phyloP scores from a whole-genome alignment of 2,113 vertebrate genomes.

The Phaethon lepturus region DNA sequence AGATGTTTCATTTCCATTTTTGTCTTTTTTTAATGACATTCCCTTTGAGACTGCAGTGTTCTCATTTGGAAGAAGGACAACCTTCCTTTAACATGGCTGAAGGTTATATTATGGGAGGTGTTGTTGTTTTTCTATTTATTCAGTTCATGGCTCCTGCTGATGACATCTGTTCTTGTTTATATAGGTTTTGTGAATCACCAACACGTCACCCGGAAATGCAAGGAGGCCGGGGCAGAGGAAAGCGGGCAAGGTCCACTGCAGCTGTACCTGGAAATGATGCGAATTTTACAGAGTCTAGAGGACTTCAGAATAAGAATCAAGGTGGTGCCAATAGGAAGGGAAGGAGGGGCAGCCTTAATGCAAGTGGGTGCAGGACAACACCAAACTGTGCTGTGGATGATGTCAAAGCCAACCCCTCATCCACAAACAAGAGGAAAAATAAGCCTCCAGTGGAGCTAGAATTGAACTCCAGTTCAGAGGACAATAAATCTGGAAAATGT shows the following conservation, averaged over 20 bases:
- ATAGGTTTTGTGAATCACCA: constrained; percentile 96
- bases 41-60: neutral
- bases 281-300: neutral
- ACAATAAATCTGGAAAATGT: constrained; percentile 90
- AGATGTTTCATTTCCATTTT: neutral
- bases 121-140: neutral
- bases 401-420: constrained; percentile 86
- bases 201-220: constrained; percentile 76
- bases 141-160: neutral
- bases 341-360: constrained; percentile 84
- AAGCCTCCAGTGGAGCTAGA: constrained; percentile 93
- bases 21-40: neutral
- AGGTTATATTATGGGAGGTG: neutral
- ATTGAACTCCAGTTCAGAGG: constrained; percentile 89
- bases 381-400: constrained; percentile 92
- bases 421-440: constrained; percentile 90
- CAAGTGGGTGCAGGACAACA: constrained; percentile 88
- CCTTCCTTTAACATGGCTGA: neutral
- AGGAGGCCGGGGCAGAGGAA: neutral
- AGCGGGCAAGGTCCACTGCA: neutral
- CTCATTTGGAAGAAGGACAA: neutral
- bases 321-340: neutral
- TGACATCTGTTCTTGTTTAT: constrained; percentile 47
- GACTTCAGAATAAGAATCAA: neutral
- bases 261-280: neutral